Evolutionary conservation across 2,113 vertebrate species (phyloP).

Genomic region (Psilopogon haemacephalus): DNA sequence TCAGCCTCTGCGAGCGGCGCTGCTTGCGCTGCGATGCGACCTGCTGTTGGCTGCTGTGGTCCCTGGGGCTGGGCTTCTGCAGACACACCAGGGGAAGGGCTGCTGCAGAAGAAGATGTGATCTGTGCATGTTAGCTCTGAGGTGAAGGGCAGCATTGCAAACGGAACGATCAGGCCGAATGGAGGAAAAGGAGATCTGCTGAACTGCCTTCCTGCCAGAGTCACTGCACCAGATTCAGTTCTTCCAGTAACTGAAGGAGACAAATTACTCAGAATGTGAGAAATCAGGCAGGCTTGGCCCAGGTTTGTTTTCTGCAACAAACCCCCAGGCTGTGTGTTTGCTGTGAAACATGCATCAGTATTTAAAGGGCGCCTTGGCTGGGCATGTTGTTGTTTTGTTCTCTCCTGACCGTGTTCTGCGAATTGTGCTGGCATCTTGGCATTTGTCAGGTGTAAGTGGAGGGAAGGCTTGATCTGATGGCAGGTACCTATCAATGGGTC

Average conservation of each 20-base stretch:
- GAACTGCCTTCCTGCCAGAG: conserved; percentile 4
- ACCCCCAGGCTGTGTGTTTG: neutral
- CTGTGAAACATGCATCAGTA: neutral
- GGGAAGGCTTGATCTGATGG: neutral
- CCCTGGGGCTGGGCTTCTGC: neutral
- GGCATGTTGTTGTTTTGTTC: neutral
- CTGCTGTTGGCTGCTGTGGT: neutral
- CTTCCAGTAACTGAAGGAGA: conserved; percentile 22
- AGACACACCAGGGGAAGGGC: neutral
- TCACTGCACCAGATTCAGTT: conserved; percentile 10
- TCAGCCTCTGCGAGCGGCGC: fast-evolving
- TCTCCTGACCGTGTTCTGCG: neutral
- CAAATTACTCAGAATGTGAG: conserved; percentile 50
- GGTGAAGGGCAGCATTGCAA: neutral
- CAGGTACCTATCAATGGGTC: neutral
- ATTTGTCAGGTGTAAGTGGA: neutral
- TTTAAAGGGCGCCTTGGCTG: neutral
- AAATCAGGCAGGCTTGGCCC: neutral
- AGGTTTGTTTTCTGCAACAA: neutral
- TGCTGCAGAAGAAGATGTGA: neutral
- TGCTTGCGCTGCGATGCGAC: neutral
- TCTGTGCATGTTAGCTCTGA: neutral
- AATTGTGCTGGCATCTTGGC: neutral
- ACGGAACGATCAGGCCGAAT: neutral
- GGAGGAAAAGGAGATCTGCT: neutral